Conservation (phyloP, 2,113 vertebrate species). For the Hippotragus niger region DNA sequence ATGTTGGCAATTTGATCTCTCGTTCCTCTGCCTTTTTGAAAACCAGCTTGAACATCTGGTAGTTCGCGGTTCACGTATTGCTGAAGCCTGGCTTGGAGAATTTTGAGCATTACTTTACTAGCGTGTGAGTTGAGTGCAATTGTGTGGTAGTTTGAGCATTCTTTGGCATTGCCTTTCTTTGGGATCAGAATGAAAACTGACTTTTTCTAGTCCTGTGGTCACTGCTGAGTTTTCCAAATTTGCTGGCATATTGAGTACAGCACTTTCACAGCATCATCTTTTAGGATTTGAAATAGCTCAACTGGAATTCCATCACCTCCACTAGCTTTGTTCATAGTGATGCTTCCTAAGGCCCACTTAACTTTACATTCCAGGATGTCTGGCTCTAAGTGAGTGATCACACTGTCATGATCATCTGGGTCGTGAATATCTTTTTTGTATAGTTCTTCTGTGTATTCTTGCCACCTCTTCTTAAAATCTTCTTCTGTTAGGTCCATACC, state of each 20-base stretch:
- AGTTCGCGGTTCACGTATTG: accelerated
- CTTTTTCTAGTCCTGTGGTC: neutral
- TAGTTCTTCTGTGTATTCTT: neutral
- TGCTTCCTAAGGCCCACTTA: neutral
- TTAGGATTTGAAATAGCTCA: neutral
- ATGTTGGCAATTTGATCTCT: neutral
- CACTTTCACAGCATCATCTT: neutral
- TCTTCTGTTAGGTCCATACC: neutral
- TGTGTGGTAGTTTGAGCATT: neutral
- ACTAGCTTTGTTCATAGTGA: neutral
- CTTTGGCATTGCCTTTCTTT: neutral
- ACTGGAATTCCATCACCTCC: neutral
- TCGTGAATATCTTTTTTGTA: neutral
- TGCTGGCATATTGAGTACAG: neutral
- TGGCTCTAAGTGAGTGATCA: neutral
- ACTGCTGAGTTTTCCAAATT: neutral
- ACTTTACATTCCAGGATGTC: neutral
- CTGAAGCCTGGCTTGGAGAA: neutral
- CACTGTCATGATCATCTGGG: neutral
- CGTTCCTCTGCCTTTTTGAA: neutral
- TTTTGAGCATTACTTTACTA: neutral
- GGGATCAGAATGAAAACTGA: neutral
- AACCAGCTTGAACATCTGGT: neutral
- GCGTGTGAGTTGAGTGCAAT: neutral
- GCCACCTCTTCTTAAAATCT: neutral